Base-by-base conservation (phyloP, 2,113 vertebrate genomes). In the Spermophilus dauricus region DNA sequence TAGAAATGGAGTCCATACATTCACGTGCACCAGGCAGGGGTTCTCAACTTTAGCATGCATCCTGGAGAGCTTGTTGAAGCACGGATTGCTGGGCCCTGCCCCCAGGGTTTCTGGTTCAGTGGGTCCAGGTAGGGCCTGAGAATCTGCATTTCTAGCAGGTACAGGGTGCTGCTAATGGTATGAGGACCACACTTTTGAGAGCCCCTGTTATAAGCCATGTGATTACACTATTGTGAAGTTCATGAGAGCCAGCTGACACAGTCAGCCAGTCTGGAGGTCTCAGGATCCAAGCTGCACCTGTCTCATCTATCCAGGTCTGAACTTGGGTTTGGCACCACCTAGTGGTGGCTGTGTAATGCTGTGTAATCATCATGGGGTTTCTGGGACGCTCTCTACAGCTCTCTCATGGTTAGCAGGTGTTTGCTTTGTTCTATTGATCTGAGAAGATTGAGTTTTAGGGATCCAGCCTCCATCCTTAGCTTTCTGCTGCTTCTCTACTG, bases 321-420 rank as follows among this genome's bases (percentile, higher is more conserved):
- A 70, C 39, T 77, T 86, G 86, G 32, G 53, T 70, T 91, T 91
- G 83, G 75, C 12, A 42, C 83, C 94, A 89, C 53, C 82, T 73
- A 75, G 7, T 61, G 95, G 45, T 86, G 14, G 32, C 56, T n/a
- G 4, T 82, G 3, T 51, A 37, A 10, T 65, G 32, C 81, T 80
- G 11, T 76, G 63, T 85, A 34, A 30, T 67, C 26, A 17, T 14
- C 4, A 2, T 16, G 42, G 56, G 26, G 70, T 61, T 96, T 56
- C 30, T 24, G 75, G 65, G 39, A 75, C 22, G 45, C 61, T 63
- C 26, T 53, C 20, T 63, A 30, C 48, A 88, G 8, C 32, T 58
- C 0, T 72, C 39, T 90, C 39, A 1, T 24, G 17, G 34, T 51
- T 69, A 32, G 13, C 56, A 37, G 53, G 37, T 26, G 53, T 90